A percentile compares a stretch with the other conserved stretches of the same genome.
These are phyloP conservation scores for Epizoanthus ramosus DNA, from an alignment of 92 coral and sea anemone genomes.

Conservation along the genomic window DNA sequence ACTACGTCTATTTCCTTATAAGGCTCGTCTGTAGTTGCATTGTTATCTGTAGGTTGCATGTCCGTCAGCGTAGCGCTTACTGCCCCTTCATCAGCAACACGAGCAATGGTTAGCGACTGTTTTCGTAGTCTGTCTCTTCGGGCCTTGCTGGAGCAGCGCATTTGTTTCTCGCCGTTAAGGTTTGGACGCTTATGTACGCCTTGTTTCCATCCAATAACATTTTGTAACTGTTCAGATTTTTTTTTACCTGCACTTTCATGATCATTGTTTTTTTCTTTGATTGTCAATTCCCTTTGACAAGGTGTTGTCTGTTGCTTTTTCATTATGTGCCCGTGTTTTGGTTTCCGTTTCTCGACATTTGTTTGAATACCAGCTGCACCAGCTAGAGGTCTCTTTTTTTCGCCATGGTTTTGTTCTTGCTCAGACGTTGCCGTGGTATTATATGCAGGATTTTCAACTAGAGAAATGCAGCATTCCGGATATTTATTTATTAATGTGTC, in stretches of 20 bases:
- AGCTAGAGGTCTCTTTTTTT: neutral
- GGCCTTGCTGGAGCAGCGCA: constrained; percentile 36
- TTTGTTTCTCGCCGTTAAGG: neutral
- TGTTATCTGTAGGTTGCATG: no score
- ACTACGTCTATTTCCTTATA: neutral
- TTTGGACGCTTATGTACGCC: neutral
- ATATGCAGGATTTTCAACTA: constrained; percentile 12
- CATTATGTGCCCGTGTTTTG: no score
- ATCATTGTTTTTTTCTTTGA: no score
- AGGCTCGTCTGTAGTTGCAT: no score
- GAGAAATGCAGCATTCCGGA: neutral
- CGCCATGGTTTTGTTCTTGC: neutral
- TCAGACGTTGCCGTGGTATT: neutral
- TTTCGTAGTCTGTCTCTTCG: constrained; percentile 23
- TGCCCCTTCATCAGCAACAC: no score
- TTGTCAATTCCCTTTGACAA: no score
- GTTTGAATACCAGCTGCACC: neutral
- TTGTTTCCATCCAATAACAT: neutral
- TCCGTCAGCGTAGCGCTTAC: no score
- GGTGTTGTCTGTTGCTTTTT: no score
- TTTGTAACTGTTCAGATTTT: neutral
- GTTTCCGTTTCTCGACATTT: neutral
- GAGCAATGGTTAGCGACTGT: neutral
- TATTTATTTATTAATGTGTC: neutral
- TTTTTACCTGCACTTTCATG: no score